Evolutionary conservation across 2,888 invertebrate species (phyloP).

Genomic region (Adelognathus sp.): DNA sequence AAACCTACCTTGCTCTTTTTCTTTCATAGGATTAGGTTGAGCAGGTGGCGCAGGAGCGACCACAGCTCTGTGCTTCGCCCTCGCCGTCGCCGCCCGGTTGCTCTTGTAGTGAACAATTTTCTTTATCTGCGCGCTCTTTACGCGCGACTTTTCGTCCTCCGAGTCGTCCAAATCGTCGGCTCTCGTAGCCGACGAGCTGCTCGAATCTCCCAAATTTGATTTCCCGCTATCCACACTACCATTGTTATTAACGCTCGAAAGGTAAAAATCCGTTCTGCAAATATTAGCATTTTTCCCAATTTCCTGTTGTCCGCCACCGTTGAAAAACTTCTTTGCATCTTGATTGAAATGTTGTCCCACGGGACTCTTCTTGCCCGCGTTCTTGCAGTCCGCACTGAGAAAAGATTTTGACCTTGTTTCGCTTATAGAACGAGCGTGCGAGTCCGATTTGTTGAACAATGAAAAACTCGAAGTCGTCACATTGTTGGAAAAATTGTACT

Average conservation of each 20-base stretch:
- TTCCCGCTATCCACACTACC: constrained; percentile 76
- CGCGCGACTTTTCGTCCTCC: constrained; percentile 69
- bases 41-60: constrained; percentile 82
- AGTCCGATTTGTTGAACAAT: constrained; percentile 36
- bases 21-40: constrained; percentile 83
- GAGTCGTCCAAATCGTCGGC: constrained; percentile 62
- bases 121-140: constrained; percentile 75
- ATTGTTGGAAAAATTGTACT: constrained; percentile 48
- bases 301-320: constrained; percentile 21
- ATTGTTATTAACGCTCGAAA: constrained; percentile 43
- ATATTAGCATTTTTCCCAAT: constrained; percentile 25
- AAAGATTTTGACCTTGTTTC: constrained; percentile 43
- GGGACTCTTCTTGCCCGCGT: constrained; percentile 19
- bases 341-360: constrained; percentile 20
- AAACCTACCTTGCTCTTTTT: constrained; percentile 87
- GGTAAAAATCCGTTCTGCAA: constrained; percentile 31
- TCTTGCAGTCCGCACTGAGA: constrained; percentile 5
- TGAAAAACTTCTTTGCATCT: constrained; percentile 51
- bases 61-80: constrained; percentile 84
- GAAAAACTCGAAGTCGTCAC: constrained; percentile 29
- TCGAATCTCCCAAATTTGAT: constrained; percentile 73
- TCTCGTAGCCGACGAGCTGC: constrained; percentile 69
- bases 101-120: constrained; percentile 82
- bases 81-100: constrained; percentile 85
- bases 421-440: constrained; percentile 16